These are phyloP conservation scores for Actinia equina DNA, from an alignment of 64 coral and sea anemone species.

Conservation along the genomic window DNA sequence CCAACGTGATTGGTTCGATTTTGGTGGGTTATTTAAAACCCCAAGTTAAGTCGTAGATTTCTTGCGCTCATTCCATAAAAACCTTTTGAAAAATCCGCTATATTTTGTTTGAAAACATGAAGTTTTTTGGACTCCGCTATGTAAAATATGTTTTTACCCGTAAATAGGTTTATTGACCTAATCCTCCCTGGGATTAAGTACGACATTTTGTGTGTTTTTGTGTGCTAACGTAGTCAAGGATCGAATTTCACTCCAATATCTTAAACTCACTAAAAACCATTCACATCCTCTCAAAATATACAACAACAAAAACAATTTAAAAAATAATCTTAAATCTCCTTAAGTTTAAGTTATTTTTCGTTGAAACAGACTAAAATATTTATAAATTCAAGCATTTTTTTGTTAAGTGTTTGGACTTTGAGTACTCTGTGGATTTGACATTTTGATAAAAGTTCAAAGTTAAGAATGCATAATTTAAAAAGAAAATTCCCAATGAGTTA, in stretches of 20 bases:
- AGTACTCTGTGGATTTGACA: neutral
- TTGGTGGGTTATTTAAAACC: constrained; percentile 33
- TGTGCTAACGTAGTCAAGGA: neutral
- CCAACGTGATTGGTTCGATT: constrained; percentile 12
- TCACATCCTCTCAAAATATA: neutral
- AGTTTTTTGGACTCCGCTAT: neutral
- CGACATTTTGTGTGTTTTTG: neutral
- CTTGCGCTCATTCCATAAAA: neutral
- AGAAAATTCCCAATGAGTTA: no score
- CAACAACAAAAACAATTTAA: no score
- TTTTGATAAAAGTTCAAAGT: constrained; percentile 22
- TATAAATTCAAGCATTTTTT: no score
- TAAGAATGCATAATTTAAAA: constrained; percentile 1
- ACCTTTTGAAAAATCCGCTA: neutral
- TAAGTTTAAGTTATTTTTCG: no score
- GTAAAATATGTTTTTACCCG: neutral
- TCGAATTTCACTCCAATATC: neutral
- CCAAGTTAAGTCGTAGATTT: neutral
- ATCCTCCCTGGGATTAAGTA: neutral
- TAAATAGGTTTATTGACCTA: constrained; percentile 4
- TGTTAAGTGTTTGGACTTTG: no score
- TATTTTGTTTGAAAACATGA: neutral
- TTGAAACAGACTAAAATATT: no score
- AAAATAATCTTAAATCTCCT: no score
- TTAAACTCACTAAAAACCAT: neutral